Base-by-base conservation (phyloP, 1,140 invertebrate species). In the Panagrolaimus sp. region DNA sequence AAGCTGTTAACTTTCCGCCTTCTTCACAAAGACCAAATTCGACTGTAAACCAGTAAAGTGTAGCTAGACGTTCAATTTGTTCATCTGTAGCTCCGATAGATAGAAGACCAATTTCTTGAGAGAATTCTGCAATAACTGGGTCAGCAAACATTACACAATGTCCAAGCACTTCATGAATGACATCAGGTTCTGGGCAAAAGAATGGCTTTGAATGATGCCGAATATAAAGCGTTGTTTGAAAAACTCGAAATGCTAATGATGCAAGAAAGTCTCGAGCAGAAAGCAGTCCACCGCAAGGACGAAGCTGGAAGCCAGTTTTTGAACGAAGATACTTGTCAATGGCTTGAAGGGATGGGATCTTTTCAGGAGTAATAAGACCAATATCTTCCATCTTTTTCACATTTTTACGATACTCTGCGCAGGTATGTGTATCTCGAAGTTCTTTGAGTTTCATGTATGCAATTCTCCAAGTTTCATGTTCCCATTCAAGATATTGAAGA, bases 21-120 rank as follows among this genome's bases (percentile, higher is more conserved):
- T 98, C 92, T 84, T 92, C 92, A 88, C 93, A 97, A 9, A 99
- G 87, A 66, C 96, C 96, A 83, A 98, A 99, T 85, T 99, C 96
- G 65, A 98, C 91, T 16, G 95, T 98, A 85, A 99, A 99, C 95
- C 95, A 98, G 84, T 98, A 98, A 47, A 97, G 51, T 1, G 96
- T 98, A 25, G 96, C 92, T 71, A 99, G 88, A 84, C 96, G 96
- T 86, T 98, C 94, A 81, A 98, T 98, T 87, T 98, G 94, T 72
- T 91, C 88, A 84, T 99, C 96, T 1, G 91, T 91, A 47, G 94
- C 95, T 38, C 95, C 96, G 38, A 98, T 87, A 0, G 94, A 97
- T 9, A 86, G 84, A 5, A 88, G 74, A 5, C 87, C 87, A 63
- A 88, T 86, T 75, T 88, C 87, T 81, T 88, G 87, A 0, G 86